A percentile compares a stretch with the other conserved stretches of the same genome.
These are phyloP conservation scores for Malthinus seriepunctatus DNA, from an alignment of 2,888 invertebrate genomes.

Conservation along the genomic window DNA sequence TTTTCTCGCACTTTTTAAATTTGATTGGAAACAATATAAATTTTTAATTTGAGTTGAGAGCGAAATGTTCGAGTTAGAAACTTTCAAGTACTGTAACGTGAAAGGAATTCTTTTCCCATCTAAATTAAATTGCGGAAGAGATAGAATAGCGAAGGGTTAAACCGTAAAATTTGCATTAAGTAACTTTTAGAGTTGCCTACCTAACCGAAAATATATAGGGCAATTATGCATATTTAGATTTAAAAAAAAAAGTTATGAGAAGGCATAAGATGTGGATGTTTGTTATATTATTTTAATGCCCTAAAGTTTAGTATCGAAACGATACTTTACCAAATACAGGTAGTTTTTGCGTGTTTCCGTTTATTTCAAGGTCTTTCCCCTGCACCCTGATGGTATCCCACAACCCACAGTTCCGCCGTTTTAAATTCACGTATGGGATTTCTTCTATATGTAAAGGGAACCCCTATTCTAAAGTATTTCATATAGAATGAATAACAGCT, in stretches of 20 bases:
- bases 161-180: too few relatives aligned
- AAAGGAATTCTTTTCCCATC: not conserved
- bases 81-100: not conserved
- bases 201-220: too few relatives aligned
- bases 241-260: too few relatives aligned
- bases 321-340: not conserved
- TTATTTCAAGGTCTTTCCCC: slow-evolving; percentile 7
- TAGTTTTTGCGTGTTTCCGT: slow-evolving; percentile 7
- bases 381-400: slow-evolving; percentile 11
- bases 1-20: not conserved
- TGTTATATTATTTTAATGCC: too few relatives aligned
- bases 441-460: slow-evolving; percentile 22
- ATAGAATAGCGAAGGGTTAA: not conserved
- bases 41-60: too few relatives aligned
- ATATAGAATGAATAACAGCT: slow-evolving; percentile 44
- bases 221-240: too few relatives aligned
- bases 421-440: slow-evolving; percentile 31
- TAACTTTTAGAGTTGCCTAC: too few relatives aligned
- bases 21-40: not conserved
- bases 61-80: not conserved
- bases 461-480: slow-evolving; percentile 31
- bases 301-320: not conserved
- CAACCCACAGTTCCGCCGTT: slow-evolving; percentile 19
- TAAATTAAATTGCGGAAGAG: not conserved
- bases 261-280: too few relatives aligned